These are phyloP conservation scores for Bombus polaris DNA, from an alignment of 1,140 invertebrate species.

Conservation along the genomic window DNA sequence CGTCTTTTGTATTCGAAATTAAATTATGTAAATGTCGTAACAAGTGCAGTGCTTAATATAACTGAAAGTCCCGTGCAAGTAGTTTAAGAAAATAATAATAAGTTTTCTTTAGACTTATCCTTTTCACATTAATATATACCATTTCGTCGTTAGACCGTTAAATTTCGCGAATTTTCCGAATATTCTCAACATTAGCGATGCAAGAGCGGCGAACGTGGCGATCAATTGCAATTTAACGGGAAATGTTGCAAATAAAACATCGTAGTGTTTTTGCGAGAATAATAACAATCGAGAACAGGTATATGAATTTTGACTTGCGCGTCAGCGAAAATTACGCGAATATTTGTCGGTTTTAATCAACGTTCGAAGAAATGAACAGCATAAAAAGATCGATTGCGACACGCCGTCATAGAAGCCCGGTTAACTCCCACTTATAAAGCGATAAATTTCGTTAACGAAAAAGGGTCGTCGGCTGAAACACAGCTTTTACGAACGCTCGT, in stretches of 20 bases:
- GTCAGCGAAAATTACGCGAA: conserved; percentile 46
- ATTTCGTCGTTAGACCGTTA: no score
- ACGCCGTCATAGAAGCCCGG: not conserved
- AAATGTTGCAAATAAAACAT: conserved; percentile 24
- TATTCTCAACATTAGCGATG: not conserved
- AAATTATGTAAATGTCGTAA: not conserved
- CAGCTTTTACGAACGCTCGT: not conserved
- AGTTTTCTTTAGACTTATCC: not conserved
- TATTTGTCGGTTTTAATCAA: conserved; percentile 56
- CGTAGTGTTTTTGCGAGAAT: conserved; percentile 20
- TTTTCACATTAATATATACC: not conserved
- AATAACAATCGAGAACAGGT: conserved; percentile 44
- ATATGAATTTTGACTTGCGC: conserved; percentile 53
- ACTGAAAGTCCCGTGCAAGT: not conserved
- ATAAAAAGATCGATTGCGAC: not conserved
- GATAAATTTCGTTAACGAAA: conserved; percentile 23
- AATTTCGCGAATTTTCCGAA: conserved; percentile 10
- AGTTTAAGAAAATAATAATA: not conserved
- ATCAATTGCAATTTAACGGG: conserved; percentile 36
- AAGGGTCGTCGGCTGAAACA: not conserved
- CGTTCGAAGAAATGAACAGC: not conserved
- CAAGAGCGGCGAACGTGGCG: no score
- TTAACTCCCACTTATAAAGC: conserved; percentile 30
- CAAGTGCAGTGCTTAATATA: not conserved
- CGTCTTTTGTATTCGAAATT: not conserved